These are phyloP conservation scores for Oreonectes daqikongensis DNA, from an alignment of 2,797 vertebrate genomes.

Conservation along the genomic window DNA sequence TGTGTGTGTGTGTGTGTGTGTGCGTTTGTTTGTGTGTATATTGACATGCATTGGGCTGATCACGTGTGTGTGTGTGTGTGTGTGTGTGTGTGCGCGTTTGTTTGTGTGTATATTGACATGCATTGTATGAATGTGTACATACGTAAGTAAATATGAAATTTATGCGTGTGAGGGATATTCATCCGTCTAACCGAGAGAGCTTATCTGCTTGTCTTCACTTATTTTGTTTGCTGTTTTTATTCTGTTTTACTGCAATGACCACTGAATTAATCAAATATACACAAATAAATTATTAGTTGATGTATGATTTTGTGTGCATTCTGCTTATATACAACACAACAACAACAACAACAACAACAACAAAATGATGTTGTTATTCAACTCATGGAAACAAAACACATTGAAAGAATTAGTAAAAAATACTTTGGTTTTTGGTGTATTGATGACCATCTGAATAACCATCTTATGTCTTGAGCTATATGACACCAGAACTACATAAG, in stretches of 20 bases:
- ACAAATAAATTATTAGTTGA: conserved; percentile 56
- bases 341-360: too few relatives aligned
- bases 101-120: conserved; percentile 18
- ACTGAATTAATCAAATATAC: conserved; percentile 41
- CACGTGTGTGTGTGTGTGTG: too few relatives aligned
- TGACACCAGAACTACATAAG: not conserved
- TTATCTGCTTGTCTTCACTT: conserved; percentile 12
- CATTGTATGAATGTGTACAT: conserved; percentile 13
- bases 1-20: conserved; percentile 17
- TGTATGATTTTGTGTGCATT: conserved; percentile 1
- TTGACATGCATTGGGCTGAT: conserved; percentile 10
- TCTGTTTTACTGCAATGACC: conserved; percentile 37
- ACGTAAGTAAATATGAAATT: conserved; percentile 17
- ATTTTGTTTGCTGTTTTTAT: conserved; percentile 33
- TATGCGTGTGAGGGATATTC: conserved; percentile 20
- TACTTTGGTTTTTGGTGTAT: too few relatives aligned
- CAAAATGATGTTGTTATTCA: too few relatives aligned
- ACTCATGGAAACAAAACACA: too few relatives aligned
- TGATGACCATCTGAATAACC: too few relatives aligned
- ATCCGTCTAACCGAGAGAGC: conserved; percentile 42
- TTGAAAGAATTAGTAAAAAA: too few relatives aligned
- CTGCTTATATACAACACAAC: not conserved
- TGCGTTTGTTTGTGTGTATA: conserved; percentile 22
- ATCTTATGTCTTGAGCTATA: too few relatives aligned
- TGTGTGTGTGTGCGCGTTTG: conserved; percentile 24